A percentile compares a stretch with the other conserved stretches of the same genome.
Evolutionary conservation across 2,113 vertebrate species (phyloP).

Genomic region (Capra hircus): DNA sequence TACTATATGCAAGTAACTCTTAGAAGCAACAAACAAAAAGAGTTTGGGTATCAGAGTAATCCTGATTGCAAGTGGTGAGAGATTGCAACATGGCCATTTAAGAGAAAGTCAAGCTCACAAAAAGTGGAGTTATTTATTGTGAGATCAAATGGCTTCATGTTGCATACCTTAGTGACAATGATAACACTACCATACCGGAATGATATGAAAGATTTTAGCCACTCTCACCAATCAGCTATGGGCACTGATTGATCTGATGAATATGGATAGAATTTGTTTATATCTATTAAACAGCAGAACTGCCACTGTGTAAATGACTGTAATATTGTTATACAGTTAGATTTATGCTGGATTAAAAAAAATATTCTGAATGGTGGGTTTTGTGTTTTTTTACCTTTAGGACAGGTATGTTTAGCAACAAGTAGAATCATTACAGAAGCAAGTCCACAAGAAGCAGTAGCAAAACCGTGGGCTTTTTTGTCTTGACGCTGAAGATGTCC

Average conservation of each 20-base stretch:
- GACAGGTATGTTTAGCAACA: not conserved
- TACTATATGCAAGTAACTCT: not conserved
- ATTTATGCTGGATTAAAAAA: not conserved
- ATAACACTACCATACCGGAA: not conserved
- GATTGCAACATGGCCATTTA: not conserved
- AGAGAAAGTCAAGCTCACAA: not conserved
- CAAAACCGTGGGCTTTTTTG: not conserved
- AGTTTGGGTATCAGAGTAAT: not conserved
- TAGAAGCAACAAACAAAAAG: not conserved
- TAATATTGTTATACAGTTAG: not conserved
- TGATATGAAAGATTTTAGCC: not conserved
- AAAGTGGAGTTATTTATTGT: not conserved
- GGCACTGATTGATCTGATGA: not conserved
- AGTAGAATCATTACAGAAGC: not conserved
- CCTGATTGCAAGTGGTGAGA: not conserved
- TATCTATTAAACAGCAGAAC: not conserved
- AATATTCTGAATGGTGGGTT: not conserved
- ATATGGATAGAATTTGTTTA: not conserved
- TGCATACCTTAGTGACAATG: not conserved
- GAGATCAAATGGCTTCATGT: not conserved
- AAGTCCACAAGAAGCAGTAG: not conserved
- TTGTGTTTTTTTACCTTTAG: not conserved
- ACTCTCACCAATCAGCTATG: not conserved
- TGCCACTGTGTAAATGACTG: not conserved
- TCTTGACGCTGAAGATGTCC: not conserved